Percentiles rank a stretch among this genome's conserved stretches.
These are phyloP conservation scores for Caenorhabditis latens DNA, from an alignment of 1,140 invertebrate species.

Conservation along the genomic window DNA sequence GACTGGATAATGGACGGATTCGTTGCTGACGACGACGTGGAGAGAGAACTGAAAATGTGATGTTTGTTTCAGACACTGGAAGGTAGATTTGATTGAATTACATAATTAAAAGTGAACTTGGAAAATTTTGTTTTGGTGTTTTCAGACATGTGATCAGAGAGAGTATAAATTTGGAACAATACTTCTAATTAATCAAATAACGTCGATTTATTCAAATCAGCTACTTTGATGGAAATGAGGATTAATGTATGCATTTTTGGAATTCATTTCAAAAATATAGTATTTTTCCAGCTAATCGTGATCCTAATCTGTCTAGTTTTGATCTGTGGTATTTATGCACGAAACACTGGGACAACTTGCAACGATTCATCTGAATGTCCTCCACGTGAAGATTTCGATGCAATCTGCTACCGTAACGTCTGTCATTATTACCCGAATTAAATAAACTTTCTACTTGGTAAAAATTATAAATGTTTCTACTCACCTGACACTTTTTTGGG, in stretches of 20 bases:
- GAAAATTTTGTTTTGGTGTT: background rate
- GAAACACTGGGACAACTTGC: background rate
- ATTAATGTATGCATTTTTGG: background rate
- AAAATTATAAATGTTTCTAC: background rate
- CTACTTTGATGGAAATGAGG: background rate
- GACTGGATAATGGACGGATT: background rate
- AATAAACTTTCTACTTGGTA: background rate
- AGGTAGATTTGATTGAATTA: background rate
- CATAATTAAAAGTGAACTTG: background rate
- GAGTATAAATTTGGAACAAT: background rate
- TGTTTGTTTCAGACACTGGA: background rate
- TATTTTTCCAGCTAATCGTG: background rate
- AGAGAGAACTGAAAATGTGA: conserved; percentile 30
- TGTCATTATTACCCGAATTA: conserved; percentile 28
- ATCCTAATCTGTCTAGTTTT: background rate
- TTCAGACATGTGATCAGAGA: background rate
- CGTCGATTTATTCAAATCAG: background rate
- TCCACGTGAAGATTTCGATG: conserved; percentile 15
- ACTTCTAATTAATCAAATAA: background rate
- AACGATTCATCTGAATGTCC: background rate
- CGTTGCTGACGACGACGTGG: conserved; percentile 15
- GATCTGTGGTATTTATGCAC: background rate
- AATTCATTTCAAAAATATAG: too few species aligned
- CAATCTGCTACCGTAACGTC: background rate
- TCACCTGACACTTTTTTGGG: background rate